Evolutionary conservation across 2,113 vertebrate species (phyloP).

Genomic region (Callaeas wilsoni): DNA sequence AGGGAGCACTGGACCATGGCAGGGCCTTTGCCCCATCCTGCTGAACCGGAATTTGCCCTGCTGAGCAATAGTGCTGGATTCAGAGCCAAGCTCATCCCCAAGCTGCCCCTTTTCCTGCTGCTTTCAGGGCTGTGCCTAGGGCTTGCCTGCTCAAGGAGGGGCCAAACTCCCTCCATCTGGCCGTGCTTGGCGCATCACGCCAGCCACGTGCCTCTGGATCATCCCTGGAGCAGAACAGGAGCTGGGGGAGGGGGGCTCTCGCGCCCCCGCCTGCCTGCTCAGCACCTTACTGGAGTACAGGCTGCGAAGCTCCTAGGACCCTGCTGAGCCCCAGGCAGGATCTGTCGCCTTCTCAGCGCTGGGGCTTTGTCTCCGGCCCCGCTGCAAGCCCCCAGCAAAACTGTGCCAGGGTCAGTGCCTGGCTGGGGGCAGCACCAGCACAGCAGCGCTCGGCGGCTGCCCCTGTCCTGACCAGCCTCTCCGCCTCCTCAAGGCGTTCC

Average conservation of each 20-base stretch:
- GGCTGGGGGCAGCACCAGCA: background rate
- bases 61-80: background rate
- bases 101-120: background rate
- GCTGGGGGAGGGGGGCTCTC: background rate
- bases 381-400: background rate
- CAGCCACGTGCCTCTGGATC: background rate
- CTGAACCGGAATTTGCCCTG: background rate
- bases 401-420: background rate
- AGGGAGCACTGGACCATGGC: background rate
- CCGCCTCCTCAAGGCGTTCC: background rate
- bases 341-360: background rate
- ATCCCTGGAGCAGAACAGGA: background rate
- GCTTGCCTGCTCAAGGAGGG: background rate
- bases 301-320: background rate
- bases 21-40: background rate
- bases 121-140: background rate
- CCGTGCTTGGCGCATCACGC: background rate
- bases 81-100: background rate
- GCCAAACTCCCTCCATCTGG: too few relatives aligned
- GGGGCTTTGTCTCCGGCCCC: background rate
- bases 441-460: rapidly evolving
- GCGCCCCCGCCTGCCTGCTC: rapidly evolving
- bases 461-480: background rate
- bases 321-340: background rate
- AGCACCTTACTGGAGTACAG: background rate